Conservation (phyloP, 2,888 invertebrate genomes). For the Thymelicus lineola region DNA sequence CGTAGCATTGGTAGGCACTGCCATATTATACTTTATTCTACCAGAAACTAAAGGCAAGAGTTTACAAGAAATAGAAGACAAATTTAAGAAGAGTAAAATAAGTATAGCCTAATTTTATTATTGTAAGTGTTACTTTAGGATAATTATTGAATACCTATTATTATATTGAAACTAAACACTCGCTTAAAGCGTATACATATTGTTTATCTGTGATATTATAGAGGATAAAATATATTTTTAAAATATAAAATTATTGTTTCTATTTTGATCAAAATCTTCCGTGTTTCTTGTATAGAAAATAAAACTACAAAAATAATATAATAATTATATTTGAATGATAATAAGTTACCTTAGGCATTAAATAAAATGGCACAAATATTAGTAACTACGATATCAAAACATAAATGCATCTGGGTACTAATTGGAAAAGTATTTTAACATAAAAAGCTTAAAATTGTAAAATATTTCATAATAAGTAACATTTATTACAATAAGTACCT, state of each 20-base stretch:
- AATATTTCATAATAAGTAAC: not conserved
- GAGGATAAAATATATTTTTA: slow-evolving; percentile 51
- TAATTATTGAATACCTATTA: slow-evolving; percentile 42
- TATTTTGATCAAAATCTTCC: not conserved
- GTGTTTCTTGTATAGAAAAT: not conserved
- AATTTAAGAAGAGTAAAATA: slow-evolving; percentile 69
- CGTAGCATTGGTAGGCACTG: slow-evolving; percentile 84
- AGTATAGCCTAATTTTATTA: slow-evolving; percentile 54
- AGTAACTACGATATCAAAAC: slow-evolving; percentile 48
- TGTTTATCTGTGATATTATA: slow-evolving; percentile 74
- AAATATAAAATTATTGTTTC: slow-evolving; percentile 6
- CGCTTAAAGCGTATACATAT: slow-evolving; percentile 59
- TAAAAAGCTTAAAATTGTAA: not conserved
- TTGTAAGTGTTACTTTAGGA: slow-evolving; percentile 30
- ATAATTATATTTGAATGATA: slow-evolving; percentile 21
- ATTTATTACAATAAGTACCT: not conserved
- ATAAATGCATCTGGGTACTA: slow-evolving; percentile 62
- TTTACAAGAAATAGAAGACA: slow-evolving; percentile 88
- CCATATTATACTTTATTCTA: slow-evolving; percentile 84
- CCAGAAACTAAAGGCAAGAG: slow-evolving; percentile 90
- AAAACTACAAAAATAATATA: slow-evolving; percentile 6
- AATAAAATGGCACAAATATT: slow-evolving; percentile 55
- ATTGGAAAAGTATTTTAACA: slow-evolving; percentile 1
- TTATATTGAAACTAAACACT: slow-evolving; percentile 48
- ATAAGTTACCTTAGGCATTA: slow-evolving; percentile 23